Base-by-base conservation (phyloP, 2,797 vertebrate species). In the Eulemur mongoz region DNA sequence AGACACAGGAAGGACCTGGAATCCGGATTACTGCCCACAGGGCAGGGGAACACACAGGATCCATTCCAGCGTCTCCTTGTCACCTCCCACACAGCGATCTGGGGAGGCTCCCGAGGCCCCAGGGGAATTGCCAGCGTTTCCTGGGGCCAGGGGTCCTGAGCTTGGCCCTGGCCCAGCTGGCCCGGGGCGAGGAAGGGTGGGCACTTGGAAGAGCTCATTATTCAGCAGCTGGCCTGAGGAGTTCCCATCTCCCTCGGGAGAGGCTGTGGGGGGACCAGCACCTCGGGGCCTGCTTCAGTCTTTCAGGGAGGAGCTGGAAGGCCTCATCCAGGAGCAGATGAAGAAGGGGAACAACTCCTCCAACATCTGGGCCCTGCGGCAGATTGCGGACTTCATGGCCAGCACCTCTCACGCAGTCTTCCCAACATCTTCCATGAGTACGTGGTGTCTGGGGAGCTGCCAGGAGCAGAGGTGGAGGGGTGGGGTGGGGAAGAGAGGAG, bases 321-420 rank as follows among this genome's bases (percentile, higher is more conserved):
- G 99, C 97, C 98, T 99, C 97, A 99, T 99, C 98, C 99, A 99
- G 98, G 99, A 99, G 94, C 99, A 99, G 99, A 99, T 99, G 99
- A 99, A 99, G 98, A 99, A 99, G 96, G 99, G 99, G 4, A 99
- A 99, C 98, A 99, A 99, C 98, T 99, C 99, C 0, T 99, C 99
- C 61, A 99, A 99, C 96, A 98, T 99, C 73, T 99, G 99, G 99
- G 99, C 99, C 0, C 98, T 99, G 96, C 98, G 99, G 94, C 99
- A 99, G 99, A 99, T 99, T 3, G 99, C 99, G 0, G 99, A 99
- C 98, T 99, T 99, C 98, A 99, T 99, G 99, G 99, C 99, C 96
- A 99, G 99, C 93, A 99, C 99, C 4, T 99, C 99, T 79, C 99
- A 99, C 0, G 99, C 99, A 0, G 94, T 98, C 93, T 99, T 99